phyloP scores from a whole-genome alignment of 2,888 invertebrate genomes.

The Rhagophthalmus giganteus region DNA sequence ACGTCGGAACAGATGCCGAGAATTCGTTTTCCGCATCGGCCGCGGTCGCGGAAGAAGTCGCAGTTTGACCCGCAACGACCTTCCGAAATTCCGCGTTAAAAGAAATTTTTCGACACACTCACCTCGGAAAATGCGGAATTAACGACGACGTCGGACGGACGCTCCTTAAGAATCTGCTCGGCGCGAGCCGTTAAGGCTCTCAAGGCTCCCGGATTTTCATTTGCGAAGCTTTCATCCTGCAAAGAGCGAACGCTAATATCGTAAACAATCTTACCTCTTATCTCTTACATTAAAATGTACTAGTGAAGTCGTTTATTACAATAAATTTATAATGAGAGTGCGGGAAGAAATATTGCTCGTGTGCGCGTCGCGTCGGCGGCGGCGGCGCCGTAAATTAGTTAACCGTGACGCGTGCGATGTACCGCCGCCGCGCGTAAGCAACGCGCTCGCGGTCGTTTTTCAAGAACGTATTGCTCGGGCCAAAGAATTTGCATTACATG shows the following conservation, averaged over 20 bases:
- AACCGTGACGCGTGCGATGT: no score
- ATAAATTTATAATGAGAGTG: slow-evolving; percentile 22
- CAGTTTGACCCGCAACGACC: neutral
- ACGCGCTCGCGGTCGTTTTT: no score
- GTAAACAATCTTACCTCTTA: slow-evolving; percentile 19
- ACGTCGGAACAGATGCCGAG: no score
- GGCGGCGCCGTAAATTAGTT: no score
- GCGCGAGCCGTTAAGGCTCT: slow-evolving; percentile 46
- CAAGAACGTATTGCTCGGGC: neutral
- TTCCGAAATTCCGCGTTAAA: neutral
- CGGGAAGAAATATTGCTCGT: slow-evolving; percentile 7
- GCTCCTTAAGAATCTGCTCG: slow-evolving; percentile 44
- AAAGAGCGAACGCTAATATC: slow-evolving; percentile 26
- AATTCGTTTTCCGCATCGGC: no score
- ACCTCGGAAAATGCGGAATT: slow-evolving; percentile 23
- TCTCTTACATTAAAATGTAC: slow-evolving; percentile 21
- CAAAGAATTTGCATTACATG: slow-evolving; percentile 1
- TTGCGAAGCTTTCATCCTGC: slow-evolving; percentile 35
- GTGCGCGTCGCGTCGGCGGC: no score
- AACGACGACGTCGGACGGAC: slow-evolving; percentile 23
- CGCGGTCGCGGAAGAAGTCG: neutral
- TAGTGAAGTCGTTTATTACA: slow-evolving; percentile 21
- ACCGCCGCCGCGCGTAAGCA: no score
- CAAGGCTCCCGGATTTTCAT: slow-evolving; percentile 42
- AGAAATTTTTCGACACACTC: slow-evolving; percentile 10